phyloP scores from a whole-genome alignment of 2,888 invertebrate species.

The Tipula helvola region DNA sequence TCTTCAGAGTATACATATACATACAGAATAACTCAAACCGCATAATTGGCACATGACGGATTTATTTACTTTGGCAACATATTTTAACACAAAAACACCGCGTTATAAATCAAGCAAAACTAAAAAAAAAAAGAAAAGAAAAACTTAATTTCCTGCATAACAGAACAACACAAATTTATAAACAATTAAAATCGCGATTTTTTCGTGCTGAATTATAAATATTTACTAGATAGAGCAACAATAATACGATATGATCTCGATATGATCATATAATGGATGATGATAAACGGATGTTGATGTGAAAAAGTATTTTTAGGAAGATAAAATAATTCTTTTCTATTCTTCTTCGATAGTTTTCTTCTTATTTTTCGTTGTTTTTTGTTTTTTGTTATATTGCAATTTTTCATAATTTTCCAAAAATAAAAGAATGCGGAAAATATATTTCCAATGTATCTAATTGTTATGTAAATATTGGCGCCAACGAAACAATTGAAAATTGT shows the following conservation, averaged over 20 bases:
- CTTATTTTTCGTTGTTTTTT: no score
- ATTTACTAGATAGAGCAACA: background rate
- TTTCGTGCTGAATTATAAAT: background rate
- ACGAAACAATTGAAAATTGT: no score
- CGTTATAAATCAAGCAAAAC: background rate
- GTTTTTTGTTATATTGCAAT: background rate
- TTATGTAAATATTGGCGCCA: no score
- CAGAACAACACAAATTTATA: background rate
- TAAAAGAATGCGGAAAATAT: no score
- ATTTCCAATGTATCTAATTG: no score
- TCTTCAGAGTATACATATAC: background rate
- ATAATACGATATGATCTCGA: background rate
- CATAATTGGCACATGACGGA: background rate
- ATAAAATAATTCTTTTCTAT: background rate
- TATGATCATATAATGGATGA: background rate
- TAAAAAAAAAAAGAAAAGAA: background rate
- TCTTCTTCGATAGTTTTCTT: background rate
- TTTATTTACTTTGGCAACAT: conserved; percentile 4
- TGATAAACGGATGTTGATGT: background rate
- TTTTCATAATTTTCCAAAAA: background rate
- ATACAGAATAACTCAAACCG: background rate
- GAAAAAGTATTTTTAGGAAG: background rate
- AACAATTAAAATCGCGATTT: background rate
- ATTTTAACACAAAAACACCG: background rate
- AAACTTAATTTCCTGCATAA: background rate